phyloP scores from a whole-genome alignment of 2,797 vertebrate species.

The Centroberyx gerrardi region DNA sequence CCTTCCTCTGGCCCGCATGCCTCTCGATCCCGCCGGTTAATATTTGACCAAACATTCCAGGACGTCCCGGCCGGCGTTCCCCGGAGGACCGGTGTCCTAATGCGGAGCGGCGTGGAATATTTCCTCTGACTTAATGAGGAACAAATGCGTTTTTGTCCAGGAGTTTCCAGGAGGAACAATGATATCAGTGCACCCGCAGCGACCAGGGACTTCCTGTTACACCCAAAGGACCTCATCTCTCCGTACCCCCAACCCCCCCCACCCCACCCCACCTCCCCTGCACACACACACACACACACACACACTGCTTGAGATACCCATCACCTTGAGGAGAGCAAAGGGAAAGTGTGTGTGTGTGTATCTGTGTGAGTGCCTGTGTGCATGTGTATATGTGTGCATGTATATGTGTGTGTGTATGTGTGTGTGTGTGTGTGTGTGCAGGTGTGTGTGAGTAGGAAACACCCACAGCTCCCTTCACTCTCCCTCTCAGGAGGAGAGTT shows the following conservation, averaged over 20 bases:
- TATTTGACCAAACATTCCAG: constrained; percentile 67
- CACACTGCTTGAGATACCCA: constrained; percentile 19
- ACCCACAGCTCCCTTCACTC: no score
- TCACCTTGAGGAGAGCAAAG: constrained; percentile 16
- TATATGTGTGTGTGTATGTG: not conserved
- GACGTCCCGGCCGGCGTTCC: constrained; percentile 48
- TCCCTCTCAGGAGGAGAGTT: no score
- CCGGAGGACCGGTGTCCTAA: constrained; percentile 29
- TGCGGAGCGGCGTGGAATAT: constrained; percentile 35
- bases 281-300: no score
- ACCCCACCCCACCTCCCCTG: not conserved
- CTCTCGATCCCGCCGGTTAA: constrained; percentile 28
- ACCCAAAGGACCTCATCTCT: constrained; percentile 52
- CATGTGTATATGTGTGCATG: not conserved
- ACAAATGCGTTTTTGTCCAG: constrained; percentile 62
- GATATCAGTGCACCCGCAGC: constrained; percentile 67
- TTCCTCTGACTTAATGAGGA: constrained; percentile 76
- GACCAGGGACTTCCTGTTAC: constrained; percentile 73
- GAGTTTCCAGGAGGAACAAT: constrained; percentile 80
- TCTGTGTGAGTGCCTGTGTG: not conserved
- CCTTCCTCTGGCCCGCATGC: constrained; percentile 28
- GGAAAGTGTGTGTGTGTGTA: constrained; percentile 10
- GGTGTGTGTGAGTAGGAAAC: no score
- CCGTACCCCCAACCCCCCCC: not conserved
- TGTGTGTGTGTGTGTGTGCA: no score